Evolutionary conservation across 2,113 vertebrate species (phyloP).

Genomic region (Pluvianellus socialis): DNA sequence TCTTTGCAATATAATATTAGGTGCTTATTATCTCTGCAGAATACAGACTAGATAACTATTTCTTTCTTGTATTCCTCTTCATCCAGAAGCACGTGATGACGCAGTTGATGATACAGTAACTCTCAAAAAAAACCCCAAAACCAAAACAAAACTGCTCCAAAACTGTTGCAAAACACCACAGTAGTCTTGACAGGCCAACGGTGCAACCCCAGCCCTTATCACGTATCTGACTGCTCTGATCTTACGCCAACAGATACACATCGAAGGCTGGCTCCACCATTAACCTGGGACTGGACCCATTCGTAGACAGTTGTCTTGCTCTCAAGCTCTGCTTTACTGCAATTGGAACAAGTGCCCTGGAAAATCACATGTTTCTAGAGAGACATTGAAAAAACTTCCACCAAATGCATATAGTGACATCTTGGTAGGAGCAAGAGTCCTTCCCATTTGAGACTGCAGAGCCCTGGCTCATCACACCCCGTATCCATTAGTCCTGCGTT

Average conservation of each 20-base stretch:
- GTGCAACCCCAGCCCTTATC: not conserved
- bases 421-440: not conserved
- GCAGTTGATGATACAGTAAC: not conserved
- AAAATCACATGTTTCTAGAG: not conserved
- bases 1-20: not conserved
- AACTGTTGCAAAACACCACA: not conserved
- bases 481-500: not conserved
- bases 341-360: not conserved
- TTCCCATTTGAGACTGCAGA: not conserved
- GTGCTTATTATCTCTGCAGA: not conserved
- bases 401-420: rapidly evolving
- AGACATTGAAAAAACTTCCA: not conserved
- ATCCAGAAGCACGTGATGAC: not conserved
- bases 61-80: not conserved
- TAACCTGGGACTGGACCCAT: not conserved
- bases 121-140: not conserved
- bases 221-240: not conserved
- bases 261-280: not conserved
- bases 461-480: not conserved
- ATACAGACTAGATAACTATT: not conserved
- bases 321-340: not conserved
- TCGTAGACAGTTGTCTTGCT: not conserved
- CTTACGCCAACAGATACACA: not conserved
- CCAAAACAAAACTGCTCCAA: not conserved
- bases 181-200: not conserved